Conservation (phyloP, 92 coral and sea anemone genomes). For the Phenganax stokvisi region DNA sequence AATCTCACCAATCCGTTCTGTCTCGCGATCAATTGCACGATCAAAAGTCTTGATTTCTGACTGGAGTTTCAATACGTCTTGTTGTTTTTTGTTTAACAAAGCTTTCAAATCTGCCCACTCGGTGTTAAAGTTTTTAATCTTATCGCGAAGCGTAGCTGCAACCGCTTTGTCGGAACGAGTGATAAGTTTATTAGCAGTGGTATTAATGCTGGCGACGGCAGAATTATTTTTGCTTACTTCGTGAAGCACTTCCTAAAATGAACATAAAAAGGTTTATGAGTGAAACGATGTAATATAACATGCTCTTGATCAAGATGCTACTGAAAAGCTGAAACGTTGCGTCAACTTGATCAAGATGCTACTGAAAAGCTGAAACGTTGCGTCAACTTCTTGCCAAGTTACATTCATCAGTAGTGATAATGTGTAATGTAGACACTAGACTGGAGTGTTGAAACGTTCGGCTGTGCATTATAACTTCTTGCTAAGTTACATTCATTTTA, state of each 20-base stretch:
- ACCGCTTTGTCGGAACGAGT: conserved; percentile 86
- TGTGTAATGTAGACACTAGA: too few species aligned
- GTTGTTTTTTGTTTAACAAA: conserved; percentile 81
- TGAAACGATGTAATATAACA: too few species aligned
- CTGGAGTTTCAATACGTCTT: conserved; percentile 76
- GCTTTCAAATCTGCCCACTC: conserved; percentile 97
- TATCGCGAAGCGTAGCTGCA: conserved; percentile 66
- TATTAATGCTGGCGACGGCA: conserved; percentile 87
- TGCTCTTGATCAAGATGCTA: too few species aligned
- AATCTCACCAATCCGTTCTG: conserved; percentile 63
- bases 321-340: too few species aligned
- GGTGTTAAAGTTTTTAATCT: conserved; percentile 75
- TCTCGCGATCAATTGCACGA: conserved; percentile 70
- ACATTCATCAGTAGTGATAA: too few species aligned
- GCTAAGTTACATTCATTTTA: too few species aligned
- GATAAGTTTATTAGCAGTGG: conserved; percentile 82
- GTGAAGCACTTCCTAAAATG: conserved; percentile 73
- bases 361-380: too few species aligned
- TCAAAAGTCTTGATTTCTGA: conserved; percentile 78
- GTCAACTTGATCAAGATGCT: too few species aligned
- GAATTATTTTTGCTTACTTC: conserved; percentile 88
- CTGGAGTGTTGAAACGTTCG: too few species aligned
- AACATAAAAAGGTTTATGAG: not conserved
- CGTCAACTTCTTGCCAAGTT: too few species aligned
- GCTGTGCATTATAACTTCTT: too few species aligned